Evolutionary conservation across 2,888 invertebrate species (phyloP), one percentile per base, ranked within the genome.

Genomic region (Acleris emargana): DNA sequence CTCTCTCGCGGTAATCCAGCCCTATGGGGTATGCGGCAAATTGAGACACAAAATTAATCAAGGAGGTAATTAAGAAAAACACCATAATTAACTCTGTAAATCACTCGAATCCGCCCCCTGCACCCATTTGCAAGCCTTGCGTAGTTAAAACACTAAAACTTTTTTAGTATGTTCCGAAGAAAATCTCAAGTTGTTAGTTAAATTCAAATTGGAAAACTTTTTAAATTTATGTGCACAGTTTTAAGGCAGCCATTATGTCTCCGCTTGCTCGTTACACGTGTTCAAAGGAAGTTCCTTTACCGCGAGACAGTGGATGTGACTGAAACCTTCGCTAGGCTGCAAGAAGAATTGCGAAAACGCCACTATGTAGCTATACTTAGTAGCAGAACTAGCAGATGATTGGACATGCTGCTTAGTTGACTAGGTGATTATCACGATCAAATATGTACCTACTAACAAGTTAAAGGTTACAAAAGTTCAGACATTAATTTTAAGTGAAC

Each of bases 151-250:
- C 78, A 83, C 81, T 82, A 73, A 80, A 73, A 86, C 82, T 78
- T 83, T 87, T 86, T 84, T 83, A 84, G 84, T 81, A 81, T 81
- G 78, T 81, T 79, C 72, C 77, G 74, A 83, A 84, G 86, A 86
- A 87, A 87, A 86, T 84, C 83, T 85, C 78, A 83, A 87, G 83
- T 87, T 86, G 87, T 87, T 86, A 88, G 88, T 87, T 87, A 89
- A 88, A 90, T 89, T 89, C 85, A 89, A 89, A 90, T 90, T 89
- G 87, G 86, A 83, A 86, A 90, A 90, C 84, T 90, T 90, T 83
- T 78, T 70, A 82, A 89, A 89, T 90, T 89, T 88, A 90, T 88
- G 88, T 82, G 81, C 81, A 76, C 83, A 86, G 85, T 89, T 88
- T 83, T 84, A 86, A 86, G 83, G 76, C 83, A 75, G 77, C 85